phyloP scores from a whole-genome alignment of 2,797 vertebrate genomes.

The Argyrosomus regius region DNA sequence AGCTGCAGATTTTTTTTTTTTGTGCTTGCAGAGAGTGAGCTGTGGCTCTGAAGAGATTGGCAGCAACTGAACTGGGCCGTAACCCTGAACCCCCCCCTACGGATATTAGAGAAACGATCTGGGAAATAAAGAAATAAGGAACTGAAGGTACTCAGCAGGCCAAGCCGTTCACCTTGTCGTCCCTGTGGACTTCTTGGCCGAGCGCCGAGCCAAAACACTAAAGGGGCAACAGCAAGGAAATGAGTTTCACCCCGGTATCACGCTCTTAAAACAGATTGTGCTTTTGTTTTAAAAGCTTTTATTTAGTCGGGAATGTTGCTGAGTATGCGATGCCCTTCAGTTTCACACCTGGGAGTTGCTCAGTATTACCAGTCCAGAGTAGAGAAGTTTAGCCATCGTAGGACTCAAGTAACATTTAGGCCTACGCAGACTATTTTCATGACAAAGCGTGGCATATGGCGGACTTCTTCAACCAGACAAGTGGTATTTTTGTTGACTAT shows the following conservation, averaged over 20 bases:
- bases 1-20: slow-evolving; percentile 21
- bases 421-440: not conserved
- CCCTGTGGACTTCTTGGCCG: slow-evolving; percentile 51
- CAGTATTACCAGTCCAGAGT: slow-evolving; percentile 13
- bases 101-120: slow-evolving; percentile 61
- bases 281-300: slow-evolving; percentile 19
- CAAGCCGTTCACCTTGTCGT: slow-evolving; percentile 56
- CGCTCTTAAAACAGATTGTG: slow-evolving; percentile 29
- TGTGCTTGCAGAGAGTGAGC: slow-evolving; percentile 42
- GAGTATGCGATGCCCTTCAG: slow-evolving; percentile 30
- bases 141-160: slow-evolving; percentile 52
- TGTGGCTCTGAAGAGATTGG: slow-evolving; percentile 53
- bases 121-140: slow-evolving; percentile 62
- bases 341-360: slow-evolving; percentile 22
- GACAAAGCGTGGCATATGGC: not conserved
- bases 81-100: slow-evolving; percentile 24
- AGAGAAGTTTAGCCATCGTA: not conserved
- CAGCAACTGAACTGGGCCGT: slow-evolving; percentile 27
- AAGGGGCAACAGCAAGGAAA: slow-evolving; percentile 56
- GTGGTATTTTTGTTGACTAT: slow-evolving; percentile 1
- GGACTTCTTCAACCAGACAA: slow-evolving; percentile 10
- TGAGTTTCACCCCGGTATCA: slow-evolving; percentile 62
- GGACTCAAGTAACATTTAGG: not conserved
- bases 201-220: slow-evolving; percentile 33
- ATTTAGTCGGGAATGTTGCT: slow-evolving; percentile 40